Conservation (phyloP, 2,888 invertebrate genomes). For the Meghimatium bilineatum region DNA sequence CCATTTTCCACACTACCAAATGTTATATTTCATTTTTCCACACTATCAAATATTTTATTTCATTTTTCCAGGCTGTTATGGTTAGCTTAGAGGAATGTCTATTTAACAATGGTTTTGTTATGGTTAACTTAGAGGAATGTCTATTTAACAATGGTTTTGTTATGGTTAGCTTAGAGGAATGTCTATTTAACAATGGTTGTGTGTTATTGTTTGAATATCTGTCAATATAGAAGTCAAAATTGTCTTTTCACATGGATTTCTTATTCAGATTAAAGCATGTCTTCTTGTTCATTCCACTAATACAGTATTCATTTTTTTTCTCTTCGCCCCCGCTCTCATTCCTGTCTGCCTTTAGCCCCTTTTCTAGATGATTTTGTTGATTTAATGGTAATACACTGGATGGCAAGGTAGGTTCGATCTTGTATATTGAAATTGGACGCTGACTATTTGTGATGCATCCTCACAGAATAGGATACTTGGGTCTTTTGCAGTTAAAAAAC, state of each 20-base stretch:
- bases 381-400: slow-evolving; percentile 12
- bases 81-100: no score
- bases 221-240: not conserved
- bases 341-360: slow-evolving; percentile 32
- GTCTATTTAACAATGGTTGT: not conserved
- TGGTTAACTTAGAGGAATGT: no score
- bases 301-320: slow-evolving; percentile 10
- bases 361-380: slow-evolving; percentile 29
- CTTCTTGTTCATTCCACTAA: slow-evolving; percentile 5
- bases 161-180: no score
- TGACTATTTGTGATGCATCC: slow-evolving; percentile 10
- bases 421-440: not conserved
- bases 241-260: not conserved
- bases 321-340: slow-evolving; percentile 7
- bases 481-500: not conserved
- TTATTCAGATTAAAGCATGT: not conserved
- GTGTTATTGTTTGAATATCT: not conserved
- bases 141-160: no score
- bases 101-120: no score
- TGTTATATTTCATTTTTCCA: no score
- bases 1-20: no score
- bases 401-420: slow-evolving; percentile 31
- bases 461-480: not conserved
- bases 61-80: no score
- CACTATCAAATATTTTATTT: no score